phyloP scores from a whole-genome alignment of 37 sponge, comb jelly and placozoan genomes.

The Beroe forskalii region DNA sequence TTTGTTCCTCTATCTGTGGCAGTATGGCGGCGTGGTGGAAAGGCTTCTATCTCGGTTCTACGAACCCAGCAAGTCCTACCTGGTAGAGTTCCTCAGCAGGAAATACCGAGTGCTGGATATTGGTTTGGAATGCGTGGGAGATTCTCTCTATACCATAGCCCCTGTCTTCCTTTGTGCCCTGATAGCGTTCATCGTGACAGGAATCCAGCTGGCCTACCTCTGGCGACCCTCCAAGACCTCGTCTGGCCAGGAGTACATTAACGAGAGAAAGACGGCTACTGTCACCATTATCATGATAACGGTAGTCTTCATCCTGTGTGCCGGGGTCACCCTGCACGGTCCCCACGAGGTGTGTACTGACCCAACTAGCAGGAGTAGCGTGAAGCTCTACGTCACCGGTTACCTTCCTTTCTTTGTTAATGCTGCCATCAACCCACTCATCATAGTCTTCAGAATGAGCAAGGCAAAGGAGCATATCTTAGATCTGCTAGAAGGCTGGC shows the following conservation, averaged over 20 bases:
- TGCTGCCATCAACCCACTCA: background rate
- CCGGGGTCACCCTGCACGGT: background rate
- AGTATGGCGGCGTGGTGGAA: background rate
- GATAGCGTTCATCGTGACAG: background rate
- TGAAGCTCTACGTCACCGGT: background rate
- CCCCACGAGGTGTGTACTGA: background rate
- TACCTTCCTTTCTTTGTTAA: slow-evolving; percentile 3
- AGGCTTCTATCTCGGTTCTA: background rate
- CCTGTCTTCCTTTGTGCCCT: background rate
- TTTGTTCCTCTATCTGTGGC: background rate
- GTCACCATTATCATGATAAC: background rate
- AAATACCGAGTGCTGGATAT: background rate
- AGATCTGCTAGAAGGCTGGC: too few relatives aligned
- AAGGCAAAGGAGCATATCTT: too few relatives aligned
- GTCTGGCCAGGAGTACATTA: background rate
- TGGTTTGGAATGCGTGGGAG: background rate
- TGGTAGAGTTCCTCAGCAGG: background rate
- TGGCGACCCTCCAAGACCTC: background rate
- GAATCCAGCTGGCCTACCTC: background rate
- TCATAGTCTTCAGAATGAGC: too few relatives aligned
- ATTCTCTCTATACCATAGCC: background rate
- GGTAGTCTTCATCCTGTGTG: background rate
- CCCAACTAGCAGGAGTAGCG: background rate
- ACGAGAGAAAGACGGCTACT: background rate
- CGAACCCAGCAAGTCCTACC: background rate